A percentile compares a stretch with the other conserved stretches of the same genome.
phyloP scores from a whole-genome alignment of 1,140 invertebrate species.

The Cryptotermes secundus region DNA sequence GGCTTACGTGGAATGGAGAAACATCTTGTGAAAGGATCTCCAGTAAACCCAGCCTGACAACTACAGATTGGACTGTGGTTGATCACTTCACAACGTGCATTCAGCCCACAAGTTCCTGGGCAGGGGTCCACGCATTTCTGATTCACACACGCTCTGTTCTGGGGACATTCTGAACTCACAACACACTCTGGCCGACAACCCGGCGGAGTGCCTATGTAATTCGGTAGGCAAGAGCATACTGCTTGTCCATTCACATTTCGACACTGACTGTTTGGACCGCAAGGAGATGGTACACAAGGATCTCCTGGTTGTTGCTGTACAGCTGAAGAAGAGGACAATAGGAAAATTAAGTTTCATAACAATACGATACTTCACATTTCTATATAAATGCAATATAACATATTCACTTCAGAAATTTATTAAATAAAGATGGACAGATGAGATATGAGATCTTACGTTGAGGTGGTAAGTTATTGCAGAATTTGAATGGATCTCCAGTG shows the following conservation, averaged over 20 bases:
- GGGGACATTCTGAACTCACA: conserved; percentile 70
- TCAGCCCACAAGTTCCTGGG: conserved; percentile 70
- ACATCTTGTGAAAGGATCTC: conserved; percentile 70
- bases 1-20: conserved; percentile 54
- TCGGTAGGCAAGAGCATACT: conserved; percentile 71
- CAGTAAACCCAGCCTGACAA: conserved; percentile 61
- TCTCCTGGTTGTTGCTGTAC: conserved; percentile 47
- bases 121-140: conserved; percentile 81
- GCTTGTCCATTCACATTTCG: conserved; percentile 65
- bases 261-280: conserved; percentile 77
- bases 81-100: conserved; percentile 67
- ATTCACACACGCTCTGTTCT: conserved; percentile 70
- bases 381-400: conserved; percentile 32
- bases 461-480: conserved; percentile 53
- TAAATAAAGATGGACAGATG: conserved; percentile 41
- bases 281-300: conserved; percentile 72
- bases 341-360: conserved; percentile 40
- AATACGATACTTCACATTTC: conserved; percentile 36
- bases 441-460: conserved; percentile 31
- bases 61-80: conserved; percentile 62
- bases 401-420: not conserved
- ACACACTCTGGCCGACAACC: conserved; percentile 74
- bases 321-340: conserved; percentile 39
- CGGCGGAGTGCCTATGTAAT: conserved; percentile 70
- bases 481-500: conserved; percentile 66